phyloP scores from a whole-genome alignment of 2,113 vertebrate genomes.

The Oreochromis niloticus region DNA sequence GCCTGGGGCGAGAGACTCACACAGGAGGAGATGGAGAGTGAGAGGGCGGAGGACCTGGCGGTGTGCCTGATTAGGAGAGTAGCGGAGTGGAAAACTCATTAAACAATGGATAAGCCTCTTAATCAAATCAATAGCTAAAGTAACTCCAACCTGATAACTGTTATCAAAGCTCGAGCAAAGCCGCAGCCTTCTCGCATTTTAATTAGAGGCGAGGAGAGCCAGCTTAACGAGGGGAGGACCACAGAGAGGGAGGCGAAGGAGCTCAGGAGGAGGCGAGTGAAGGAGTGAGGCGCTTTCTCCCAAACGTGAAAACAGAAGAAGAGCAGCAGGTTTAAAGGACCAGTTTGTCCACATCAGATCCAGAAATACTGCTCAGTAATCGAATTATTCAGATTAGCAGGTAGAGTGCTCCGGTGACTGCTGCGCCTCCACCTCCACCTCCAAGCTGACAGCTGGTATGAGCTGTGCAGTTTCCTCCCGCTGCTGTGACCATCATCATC shows the following conservation, averaged over 20 bases:
- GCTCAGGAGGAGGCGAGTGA: neutral
- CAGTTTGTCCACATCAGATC: neutral
- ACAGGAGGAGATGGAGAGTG: neutral
- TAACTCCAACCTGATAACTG: constrained; percentile 59
- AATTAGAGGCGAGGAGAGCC: constrained; percentile 27
- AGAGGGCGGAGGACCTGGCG: constrained; percentile 10
- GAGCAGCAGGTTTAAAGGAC: neutral
- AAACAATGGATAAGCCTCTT: constrained; percentile 91
- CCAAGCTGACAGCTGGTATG: neutral
- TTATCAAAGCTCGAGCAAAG: constrained; percentile 54
- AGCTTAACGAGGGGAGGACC: neutral
- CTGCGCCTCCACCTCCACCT: neutral
- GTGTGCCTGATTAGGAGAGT: constrained; percentile 70
- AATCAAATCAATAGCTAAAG: constrained; percentile 77
- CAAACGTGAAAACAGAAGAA: neutral
- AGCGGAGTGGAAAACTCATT: constrained; percentile 94
- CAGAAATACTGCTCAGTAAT: neutral
- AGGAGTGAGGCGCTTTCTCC: neutral
- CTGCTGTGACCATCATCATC: neutral
- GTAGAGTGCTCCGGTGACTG: neutral
- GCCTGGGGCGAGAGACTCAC: neutral
- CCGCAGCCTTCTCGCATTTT: constrained; percentile 41
- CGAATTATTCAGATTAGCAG: neutral
- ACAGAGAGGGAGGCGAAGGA: neutral
- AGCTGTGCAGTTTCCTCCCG: neutral